A percentile compares a stretch with the other conserved stretches of the same genome.
Evolutionary conservation across 2,113 vertebrate species (phyloP).

Genomic region (Tetrao urogallus): DNA sequence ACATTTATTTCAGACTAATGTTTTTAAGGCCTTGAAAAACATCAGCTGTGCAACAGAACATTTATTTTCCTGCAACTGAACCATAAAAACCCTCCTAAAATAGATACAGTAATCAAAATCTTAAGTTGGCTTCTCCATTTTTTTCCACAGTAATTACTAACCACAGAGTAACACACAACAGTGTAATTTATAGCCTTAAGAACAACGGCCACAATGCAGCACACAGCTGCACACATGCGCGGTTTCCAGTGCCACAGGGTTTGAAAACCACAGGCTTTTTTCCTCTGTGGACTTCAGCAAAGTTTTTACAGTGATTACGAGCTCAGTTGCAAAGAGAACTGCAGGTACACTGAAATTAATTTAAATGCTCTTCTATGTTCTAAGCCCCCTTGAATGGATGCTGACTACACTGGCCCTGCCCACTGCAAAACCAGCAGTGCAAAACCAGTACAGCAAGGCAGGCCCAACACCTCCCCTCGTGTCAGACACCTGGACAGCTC

Average conservation of each 20-base stretch:
- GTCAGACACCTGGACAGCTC: not conserved
- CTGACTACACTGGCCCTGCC: not conserved
- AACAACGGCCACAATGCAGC: not conserved
- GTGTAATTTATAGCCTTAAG: not conserved
- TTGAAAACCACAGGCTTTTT: not conserved
- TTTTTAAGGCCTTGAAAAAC: not conserved
- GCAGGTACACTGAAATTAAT: not conserved
- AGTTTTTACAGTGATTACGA: not conserved
- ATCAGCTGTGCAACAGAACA: not conserved
- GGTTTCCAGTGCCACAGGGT: not conserved
- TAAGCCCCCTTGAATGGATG: not conserved
- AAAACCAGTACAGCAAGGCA: not conserved
- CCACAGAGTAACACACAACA: not conserved
- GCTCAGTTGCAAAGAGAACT: not conserved
- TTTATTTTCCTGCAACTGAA: not conserved
- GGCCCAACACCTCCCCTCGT: not conserved
- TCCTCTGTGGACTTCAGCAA: not conserved
- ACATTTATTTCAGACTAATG: not conserved
- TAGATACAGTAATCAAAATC: not conserved
- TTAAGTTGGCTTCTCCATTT: not conserved
- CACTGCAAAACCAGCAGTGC: not conserved
- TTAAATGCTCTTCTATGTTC: not conserved
- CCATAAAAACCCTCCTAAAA: not conserved
- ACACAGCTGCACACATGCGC: not conserved
- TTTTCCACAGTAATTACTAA: not conserved